A percentile compares a stretch with the other conserved stretches of the same genome.
Conservation (phyloP, 2,888 invertebrate species). For the Plebejus anna region DNA sequence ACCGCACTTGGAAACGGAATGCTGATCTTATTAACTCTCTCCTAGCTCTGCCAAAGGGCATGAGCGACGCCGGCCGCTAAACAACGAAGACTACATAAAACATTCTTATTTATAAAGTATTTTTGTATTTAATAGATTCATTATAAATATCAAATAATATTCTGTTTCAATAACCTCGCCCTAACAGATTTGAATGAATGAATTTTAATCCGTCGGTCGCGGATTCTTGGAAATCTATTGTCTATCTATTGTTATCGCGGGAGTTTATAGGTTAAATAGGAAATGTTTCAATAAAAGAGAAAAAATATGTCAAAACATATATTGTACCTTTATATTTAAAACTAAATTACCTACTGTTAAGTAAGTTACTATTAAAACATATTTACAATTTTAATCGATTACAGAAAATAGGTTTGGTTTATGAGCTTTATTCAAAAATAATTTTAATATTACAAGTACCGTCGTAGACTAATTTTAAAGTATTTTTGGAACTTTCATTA, state of each 20-base stretch:
- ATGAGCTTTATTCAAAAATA: constrained; percentile 34
- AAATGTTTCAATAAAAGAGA: constrained; percentile 30
- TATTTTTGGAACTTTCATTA: constrained; percentile 25
- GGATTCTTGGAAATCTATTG: too few relatives aligned
- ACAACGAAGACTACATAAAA: not conserved
- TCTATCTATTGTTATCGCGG: too few relatives aligned
- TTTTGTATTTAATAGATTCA: not conserved
- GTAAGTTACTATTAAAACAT: constrained; percentile 37
- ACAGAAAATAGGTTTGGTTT: constrained; percentile 35
- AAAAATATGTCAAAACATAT: constrained; percentile 42
- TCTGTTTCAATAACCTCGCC: not conserved
- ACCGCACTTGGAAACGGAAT: constrained; percentile 80
- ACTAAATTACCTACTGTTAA: constrained; percentile 39
- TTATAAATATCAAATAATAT: not conserved
- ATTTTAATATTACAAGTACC: constrained; percentile 26
- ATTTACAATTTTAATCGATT: constrained; percentile 41
- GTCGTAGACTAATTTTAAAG: not conserved
- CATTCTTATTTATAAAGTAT: constrained; percentile 26
- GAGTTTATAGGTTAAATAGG: not conserved
- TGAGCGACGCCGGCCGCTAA: constrained; percentile 86
- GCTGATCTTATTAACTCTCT: constrained; percentile 87
- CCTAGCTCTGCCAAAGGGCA: constrained; percentile 86
- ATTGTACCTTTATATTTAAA: constrained; percentile 41
- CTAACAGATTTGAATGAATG: not conserved
- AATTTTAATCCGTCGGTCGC: not conserved